Conservation (phyloP, 2,113 vertebrate genomes). For the Caretta caretta region DNA sequence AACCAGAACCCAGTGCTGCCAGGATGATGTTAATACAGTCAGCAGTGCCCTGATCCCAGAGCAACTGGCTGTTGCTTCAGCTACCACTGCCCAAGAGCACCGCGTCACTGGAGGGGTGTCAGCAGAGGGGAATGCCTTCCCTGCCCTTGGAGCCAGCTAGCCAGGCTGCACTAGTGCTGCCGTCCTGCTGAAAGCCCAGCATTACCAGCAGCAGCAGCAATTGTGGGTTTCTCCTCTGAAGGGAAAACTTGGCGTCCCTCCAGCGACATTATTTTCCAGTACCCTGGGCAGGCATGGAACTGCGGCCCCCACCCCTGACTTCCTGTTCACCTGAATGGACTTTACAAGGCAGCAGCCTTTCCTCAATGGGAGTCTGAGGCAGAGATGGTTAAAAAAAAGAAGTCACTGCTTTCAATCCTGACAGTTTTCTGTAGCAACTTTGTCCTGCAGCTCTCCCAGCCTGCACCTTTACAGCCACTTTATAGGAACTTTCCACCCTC, state of each 20-base stretch:
- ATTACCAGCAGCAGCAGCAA: background rate
- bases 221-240: background rate
- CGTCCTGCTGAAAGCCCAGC: no score
- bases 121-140: background rate
- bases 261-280: background rate
- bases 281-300: background rate
- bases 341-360: background rate
- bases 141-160: background rate
- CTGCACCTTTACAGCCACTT: background rate
- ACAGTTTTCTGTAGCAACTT: background rate
- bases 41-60: background rate
- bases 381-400: background rate
- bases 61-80: background rate
- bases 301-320: background rate
- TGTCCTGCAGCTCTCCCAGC: fast-evolving
- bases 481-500: background rate
- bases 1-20: background rate
- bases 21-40: background rate
- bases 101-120: background rate
- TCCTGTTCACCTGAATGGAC: background rate
- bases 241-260: fast-evolving
- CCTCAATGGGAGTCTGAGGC: background rate
- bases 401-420: background rate
- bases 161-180: background rate
- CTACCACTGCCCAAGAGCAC: no score